Evolutionary conservation across 2,797 vertebrate species (phyloP).

Genomic region (Phaenicophaeus curvirostris): DNA sequence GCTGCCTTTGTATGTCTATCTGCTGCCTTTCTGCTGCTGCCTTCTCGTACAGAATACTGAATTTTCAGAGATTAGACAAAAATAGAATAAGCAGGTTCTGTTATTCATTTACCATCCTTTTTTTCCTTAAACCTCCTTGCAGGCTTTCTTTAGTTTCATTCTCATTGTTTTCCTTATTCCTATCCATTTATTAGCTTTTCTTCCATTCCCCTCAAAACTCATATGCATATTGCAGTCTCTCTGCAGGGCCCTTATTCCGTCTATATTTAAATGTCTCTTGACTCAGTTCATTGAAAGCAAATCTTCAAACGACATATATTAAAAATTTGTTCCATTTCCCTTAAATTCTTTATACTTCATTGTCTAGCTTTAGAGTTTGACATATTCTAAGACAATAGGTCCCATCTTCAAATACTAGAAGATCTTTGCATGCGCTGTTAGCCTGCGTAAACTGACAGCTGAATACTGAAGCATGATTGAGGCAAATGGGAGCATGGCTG

Average conservation of each 20-base stretch:
- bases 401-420: background rate
- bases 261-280: background rate
- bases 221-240: background rate
- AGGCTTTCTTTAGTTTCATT: background rate
- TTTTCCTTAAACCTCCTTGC: background rate
- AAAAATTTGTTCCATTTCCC: background rate
- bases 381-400: background rate
- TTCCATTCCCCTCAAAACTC: background rate
- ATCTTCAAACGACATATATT: background rate
- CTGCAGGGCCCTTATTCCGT: background rate
- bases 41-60: background rate
- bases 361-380: background rate
- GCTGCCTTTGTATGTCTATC: background rate
- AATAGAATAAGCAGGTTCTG: background rate
- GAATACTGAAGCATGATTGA: background rate
- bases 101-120: background rate
- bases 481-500: background rate
- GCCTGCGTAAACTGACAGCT: background rate
- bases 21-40: background rate
- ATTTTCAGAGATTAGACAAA: background rate
- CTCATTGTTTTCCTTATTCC: background rate
- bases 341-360: background rate
- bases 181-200: slow-evolving; percentile 9
- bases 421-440: background rate
- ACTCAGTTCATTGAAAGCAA: background rate